Conservation (phyloP, 2,888 invertebrate genomes). For the Strigamia transsilvanica region DNA sequence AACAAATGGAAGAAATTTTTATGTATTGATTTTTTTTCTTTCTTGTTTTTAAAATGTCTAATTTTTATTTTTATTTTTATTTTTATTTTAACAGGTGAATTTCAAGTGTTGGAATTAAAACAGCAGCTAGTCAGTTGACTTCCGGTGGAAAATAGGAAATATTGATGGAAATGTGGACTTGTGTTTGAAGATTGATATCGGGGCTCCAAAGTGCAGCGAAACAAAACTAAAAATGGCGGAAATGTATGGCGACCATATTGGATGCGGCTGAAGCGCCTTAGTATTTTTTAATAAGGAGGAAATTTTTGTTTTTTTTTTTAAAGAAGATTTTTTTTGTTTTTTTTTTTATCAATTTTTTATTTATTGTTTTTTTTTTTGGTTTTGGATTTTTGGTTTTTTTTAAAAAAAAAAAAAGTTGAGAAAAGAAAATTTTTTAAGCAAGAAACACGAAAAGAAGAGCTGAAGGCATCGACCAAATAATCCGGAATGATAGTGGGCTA, state of each 20-base stretch:
- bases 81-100: constrained; percentile 1
- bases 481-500: constrained; percentile 29
- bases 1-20: background rate
- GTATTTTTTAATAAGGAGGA: background rate
- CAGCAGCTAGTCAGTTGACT: background rate
- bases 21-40: background rate
- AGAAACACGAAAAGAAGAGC: background rate
- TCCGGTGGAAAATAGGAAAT: background rate
- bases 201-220: background rate
- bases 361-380: background rate
- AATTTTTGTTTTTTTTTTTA: background rate
- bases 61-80: background rate
- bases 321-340: background rate
- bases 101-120: background rate
- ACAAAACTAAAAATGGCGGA: constrained; percentile 5
- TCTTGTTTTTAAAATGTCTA: background rate
- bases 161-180: background rate
- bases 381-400: background rate
- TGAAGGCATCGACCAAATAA: background rate
- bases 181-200: background rate
- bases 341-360: background rate
- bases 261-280: background rate
- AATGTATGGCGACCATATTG: constrained; percentile 21
- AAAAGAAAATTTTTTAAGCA: background rate
- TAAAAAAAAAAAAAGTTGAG: background rate